phyloP scores from a whole-genome alignment of 1,140 invertebrate species.

The Platyura marginata region DNA sequence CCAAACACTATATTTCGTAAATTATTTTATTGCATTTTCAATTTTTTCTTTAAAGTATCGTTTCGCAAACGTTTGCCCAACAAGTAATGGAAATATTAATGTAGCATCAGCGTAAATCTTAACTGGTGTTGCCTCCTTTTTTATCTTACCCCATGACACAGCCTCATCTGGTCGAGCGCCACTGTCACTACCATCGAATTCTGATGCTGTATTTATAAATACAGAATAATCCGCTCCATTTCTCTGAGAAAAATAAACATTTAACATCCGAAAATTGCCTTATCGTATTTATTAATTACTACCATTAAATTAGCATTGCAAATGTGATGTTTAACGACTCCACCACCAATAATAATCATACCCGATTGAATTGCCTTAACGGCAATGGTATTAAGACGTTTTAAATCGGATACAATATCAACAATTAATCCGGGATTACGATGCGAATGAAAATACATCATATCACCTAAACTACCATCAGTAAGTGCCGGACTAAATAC shows the following conservation, averaged over 20 bases:
- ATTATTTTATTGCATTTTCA: too few species aligned
- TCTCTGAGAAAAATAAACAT: slow-evolving; percentile 23
- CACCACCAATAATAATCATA: slow-evolving; percentile 95
- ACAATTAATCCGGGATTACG: slow-evolving; percentile 79
- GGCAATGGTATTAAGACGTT: slow-evolving; percentile 84
- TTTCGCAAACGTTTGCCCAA: slow-evolving; percentile 89
- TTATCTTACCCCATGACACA: slow-evolving; percentile 96
- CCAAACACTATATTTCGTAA: too few species aligned
- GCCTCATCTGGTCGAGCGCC: slow-evolving; percentile 97
- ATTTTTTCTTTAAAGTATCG: too few species aligned
- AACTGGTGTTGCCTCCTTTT: slow-evolving; percentile 71
- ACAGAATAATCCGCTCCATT: slow-evolving; percentile 97
- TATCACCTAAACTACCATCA: slow-evolving; percentile 96
- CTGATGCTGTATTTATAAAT: slow-evolving; percentile 91
- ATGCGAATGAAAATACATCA: slow-evolving; percentile 98
- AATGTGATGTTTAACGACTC: slow-evolving; percentile 97
- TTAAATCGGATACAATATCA: slow-evolving; percentile 87
- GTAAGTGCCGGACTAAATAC: slow-evolving; percentile 96
- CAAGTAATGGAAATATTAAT: slow-evolving; percentile 83
- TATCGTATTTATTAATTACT: not conserved
- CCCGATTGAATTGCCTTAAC: slow-evolving; percentile 83
- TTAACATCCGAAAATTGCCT: not conserved
- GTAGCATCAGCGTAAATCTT: slow-evolving; percentile 95
- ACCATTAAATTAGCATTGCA: slow-evolving; percentile 92
- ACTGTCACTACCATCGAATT: slow-evolving; percentile 97